A percentile compares a stretch with the other conserved stretches of the same genome.
These are phyloP conservation scores for Hirundichthys speculiger DNA, from an alignment of 2,113 vertebrate species.

Conservation along the genomic window DNA sequence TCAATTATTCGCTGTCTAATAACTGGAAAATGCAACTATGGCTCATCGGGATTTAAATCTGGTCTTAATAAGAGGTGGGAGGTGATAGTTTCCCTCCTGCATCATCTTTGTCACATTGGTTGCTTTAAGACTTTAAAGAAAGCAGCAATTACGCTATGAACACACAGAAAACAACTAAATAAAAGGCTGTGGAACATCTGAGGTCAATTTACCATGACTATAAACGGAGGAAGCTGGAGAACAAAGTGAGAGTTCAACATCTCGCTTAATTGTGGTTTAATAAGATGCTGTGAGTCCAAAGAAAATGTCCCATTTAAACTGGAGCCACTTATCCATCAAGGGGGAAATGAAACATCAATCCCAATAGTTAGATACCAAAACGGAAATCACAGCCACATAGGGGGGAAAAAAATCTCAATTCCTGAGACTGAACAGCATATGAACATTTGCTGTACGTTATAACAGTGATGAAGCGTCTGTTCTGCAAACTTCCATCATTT, in stretches of 20 bases:
- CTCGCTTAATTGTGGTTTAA: constrained; percentile 30
- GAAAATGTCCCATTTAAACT: constrained; percentile 35
- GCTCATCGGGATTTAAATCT: neutral
- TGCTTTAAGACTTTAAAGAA: constrained; percentile 34
- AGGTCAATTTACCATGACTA: constrained; percentile 51
- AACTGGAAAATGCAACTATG: too few relatives aligned
- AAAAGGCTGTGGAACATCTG: constrained; percentile 40
- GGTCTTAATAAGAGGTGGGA: neutral
- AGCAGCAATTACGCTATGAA: constrained; percentile 24
- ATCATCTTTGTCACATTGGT: constrained; percentile 41
- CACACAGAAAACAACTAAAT: neutral
- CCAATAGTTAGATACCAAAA: constrained; percentile 18
- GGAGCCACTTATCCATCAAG: constrained; percentile 21
- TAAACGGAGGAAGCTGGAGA: constrained; percentile 45
- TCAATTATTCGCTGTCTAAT: too few relatives aligned
- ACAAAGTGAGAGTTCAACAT: constrained; percentile 34
- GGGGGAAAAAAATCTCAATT: neutral
- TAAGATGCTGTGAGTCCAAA: constrained; percentile 51
- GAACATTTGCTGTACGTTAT: constrained; percentile 1
- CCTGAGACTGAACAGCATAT: neutral
- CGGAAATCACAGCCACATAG: constrained; percentile 22
- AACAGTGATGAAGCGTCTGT: constrained; percentile 25
- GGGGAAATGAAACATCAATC: constrained; percentile 43
- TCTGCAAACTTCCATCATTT: constrained; percentile 57
- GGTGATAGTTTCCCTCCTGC: constrained; percentile 1